phyloP scores from a whole-genome alignment of 2,797 vertebrate genomes.

The Lacerta agilis region DNA sequence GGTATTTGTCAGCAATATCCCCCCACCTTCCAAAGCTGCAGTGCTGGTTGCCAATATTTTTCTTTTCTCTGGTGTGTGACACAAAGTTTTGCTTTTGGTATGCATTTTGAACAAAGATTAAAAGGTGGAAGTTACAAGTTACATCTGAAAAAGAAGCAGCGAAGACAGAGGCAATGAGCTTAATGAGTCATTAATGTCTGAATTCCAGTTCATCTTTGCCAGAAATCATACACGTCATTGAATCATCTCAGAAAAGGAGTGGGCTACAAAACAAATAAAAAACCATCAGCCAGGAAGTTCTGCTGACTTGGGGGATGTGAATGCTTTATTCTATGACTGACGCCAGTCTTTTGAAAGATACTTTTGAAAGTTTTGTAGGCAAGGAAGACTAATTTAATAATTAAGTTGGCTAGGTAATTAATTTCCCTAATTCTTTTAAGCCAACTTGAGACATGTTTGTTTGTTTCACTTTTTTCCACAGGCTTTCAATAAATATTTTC shows the following conservation, averaged over 20 bases:
- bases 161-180: conserved; percentile 49
- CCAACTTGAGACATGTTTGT: too few species aligned
- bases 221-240: conserved; percentile 44
- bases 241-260: conserved; percentile 25
- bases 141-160: conserved; percentile 54
- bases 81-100: conserved; percentile 39
- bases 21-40: conserved; percentile 1
- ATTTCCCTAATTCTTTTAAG: too few species aligned
- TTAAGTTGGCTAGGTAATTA: not conserved
- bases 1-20: not conserved
- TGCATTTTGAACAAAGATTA: conserved; percentile 70
- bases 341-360: not conserved
- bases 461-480: not conserved
- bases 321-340: not conserved
- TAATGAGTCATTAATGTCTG: conserved; percentile 67
- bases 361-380: not conserved
- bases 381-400: not conserved
- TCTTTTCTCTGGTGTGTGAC: conserved; percentile 22
- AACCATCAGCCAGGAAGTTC: not conserved
- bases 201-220: conserved; percentile 67
- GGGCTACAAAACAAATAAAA: fast-evolving
- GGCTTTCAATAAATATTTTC: not conserved
- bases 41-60: not conserved
- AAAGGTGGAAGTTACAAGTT: conserved; percentile 67
- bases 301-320: not conserved